Evolutionary conservation across 37 sponge, comb jelly and placozoan species (phyloP).

Genomic region (Cliona cf. orientalis): DNA sequence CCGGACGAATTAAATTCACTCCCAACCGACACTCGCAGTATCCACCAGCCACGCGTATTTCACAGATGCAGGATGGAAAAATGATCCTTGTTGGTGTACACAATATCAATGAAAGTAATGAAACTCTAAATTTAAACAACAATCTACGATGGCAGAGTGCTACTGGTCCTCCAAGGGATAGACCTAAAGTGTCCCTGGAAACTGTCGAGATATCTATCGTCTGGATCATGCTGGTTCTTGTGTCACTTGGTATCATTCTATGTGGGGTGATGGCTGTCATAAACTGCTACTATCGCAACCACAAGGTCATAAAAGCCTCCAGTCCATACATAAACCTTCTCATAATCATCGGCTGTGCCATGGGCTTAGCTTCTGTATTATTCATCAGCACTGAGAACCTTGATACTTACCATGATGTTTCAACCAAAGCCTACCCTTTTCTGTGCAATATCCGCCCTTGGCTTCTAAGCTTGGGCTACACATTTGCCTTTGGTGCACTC

Average conservation of each 20-base stretch:
- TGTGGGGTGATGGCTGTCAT: not conserved
- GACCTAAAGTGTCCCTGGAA: not conserved
- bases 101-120: not conserved
- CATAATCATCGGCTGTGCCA: constrained; percentile 17
- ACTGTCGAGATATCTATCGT: not conserved
- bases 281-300: constrained; percentile 7
- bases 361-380: not conserved
- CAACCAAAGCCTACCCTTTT: not conserved
- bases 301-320: constrained; percentile 50
- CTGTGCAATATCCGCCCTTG: constrained; percentile 22
- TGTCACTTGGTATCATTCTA: not conserved
- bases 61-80: constrained; percentile 19
- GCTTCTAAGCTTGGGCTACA: constrained; percentile 5
- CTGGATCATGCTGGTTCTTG: constrained; percentile 5
- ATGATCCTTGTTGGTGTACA: constrained; percentile 33
- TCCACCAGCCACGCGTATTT: constrained; percentile 1
- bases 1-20: constrained; percentile 7
- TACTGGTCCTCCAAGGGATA: constrained; percentile 19
- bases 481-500: constrained; percentile 41
- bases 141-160: constrained; percentile 22
- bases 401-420: not conserved
- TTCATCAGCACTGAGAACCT: constrained; percentile 1
- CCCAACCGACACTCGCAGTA: not conserved
- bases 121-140: not conserved
- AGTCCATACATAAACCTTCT: constrained; percentile 45